These are phyloP conservation scores for Microtus richardsoni DNA, from an alignment of 2,113 vertebrate genomes.

Conservation along the genomic window DNA sequence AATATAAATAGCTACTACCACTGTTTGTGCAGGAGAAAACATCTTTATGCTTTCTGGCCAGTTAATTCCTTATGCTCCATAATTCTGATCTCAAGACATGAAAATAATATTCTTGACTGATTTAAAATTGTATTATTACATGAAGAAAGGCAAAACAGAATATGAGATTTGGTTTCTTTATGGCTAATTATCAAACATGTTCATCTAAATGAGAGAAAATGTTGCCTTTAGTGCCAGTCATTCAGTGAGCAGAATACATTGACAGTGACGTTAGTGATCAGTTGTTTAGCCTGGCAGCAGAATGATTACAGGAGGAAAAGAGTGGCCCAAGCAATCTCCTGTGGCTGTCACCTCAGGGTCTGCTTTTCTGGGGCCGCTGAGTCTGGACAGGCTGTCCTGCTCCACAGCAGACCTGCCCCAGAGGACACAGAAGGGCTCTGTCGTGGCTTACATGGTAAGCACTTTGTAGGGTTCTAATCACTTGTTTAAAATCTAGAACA, in stretches of 20 bases:
- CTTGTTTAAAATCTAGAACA: conserved; percentile 73
- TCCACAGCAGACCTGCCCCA: conserved; percentile 61
- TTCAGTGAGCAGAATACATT: conserved; percentile 27
- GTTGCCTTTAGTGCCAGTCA: conserved; percentile 42
- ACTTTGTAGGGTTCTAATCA: conserved; percentile 72
- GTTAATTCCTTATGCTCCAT: conserved; percentile 1
- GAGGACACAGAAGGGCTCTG: conserved; percentile 80
- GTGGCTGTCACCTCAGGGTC: background rate
- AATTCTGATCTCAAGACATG: conserved; percentile 17
- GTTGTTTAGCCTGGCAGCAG: background rate
- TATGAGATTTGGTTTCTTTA: background rate
- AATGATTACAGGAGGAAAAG: background rate
- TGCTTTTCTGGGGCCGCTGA: background rate
- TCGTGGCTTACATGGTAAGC: conserved; percentile 87
- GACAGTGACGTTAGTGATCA: conserved; percentile 12
- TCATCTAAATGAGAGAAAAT: conserved; percentile 35
- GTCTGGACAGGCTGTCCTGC: background rate
- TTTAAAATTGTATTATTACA: background rate
- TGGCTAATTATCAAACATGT: conserved; percentile 52
- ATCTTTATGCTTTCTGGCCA: conserved; percentile 43
- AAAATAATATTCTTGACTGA: conserved; percentile 29
- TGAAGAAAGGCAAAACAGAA: background rate
- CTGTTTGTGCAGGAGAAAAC: conserved; percentile 36
- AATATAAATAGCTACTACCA: background rate
- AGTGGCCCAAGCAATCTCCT: background rate